Evolutionary conservation across 1,140 invertebrate species (phyloP), one percentile per base, ranked within the genome.

Genomic region (Caligus rogercresseyi): DNA sequence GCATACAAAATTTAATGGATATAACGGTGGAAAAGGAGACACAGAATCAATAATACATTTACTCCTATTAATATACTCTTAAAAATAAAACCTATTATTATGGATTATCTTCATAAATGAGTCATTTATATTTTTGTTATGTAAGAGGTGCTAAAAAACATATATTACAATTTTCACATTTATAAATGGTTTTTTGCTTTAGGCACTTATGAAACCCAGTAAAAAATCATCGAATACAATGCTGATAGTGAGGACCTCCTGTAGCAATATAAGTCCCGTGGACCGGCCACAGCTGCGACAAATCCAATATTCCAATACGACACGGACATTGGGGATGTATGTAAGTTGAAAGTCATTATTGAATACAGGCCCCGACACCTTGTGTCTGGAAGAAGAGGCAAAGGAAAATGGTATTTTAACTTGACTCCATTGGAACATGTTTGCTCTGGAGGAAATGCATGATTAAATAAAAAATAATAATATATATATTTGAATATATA

Each of bases 171-270:
- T n/a, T n/a, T n/a, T n/a, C n/a, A n/a, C n/a, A n/a, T n/a, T n/a
- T n/a, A n/a, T n/a, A n/a, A n/a, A n/a, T n/a, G n/a, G n/a, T n/a
- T n/a, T n/a, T n/a, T n/a, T n/a, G n/a, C n/a, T n/a, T n/a, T 43
- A 43, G 31, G 31, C 31, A 43, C 7, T 43, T 11, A 43, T n/a
- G 7, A 43, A 43, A n/a, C 31, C 31, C 7, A n/a, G 31, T 7
- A 43, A 43, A 43, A 43, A 43, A 43, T 43, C 31, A 43, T n/a
- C n/a, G n/a, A n/a, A n/a, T n/a, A n/a, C n/a, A 43, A 43, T 43
- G 31, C 7, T 43, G 31, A 7, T n/a, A n/a, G n/a, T n/a, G 31
- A 43, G n/a, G 31, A 43, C n/a, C n/a, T n/a, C n/a, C 31, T 43
- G 31, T 43, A n/a, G n/a, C n/a, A 43, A 43, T 43, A n/a, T 43